Percentiles rank a stretch among this genome's conserved stretches.
Evolutionary conservation across 2,113 vertebrate species (phyloP).

Genomic region (Mus spicilegus): DNA sequence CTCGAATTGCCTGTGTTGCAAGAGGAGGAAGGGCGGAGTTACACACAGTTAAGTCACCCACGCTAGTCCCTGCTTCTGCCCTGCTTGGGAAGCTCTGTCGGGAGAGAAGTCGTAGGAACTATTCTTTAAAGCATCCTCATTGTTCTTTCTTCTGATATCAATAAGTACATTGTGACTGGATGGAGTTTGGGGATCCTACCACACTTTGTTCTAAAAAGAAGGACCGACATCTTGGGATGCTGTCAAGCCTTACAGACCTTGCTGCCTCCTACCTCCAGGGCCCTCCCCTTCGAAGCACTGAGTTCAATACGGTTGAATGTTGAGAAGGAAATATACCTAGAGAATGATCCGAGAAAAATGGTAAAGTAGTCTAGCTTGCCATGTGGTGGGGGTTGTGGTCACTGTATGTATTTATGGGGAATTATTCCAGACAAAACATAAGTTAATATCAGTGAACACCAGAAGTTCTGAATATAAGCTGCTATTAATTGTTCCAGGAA

Average conservation of each 20-base stretch:
- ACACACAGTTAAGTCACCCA: not conserved
- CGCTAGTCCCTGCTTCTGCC: not conserved
- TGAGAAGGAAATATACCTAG: not conserved
- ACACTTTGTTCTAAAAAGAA: not conserved
- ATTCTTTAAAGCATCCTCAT: not conserved
- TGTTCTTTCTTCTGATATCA: not conserved
- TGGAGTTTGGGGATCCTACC: not conserved
- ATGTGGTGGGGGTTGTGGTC: not conserved
- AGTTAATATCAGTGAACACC: not conserved
- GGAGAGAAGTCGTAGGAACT: not conserved
- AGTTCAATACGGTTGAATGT: not conserved
- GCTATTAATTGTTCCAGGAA: not conserved
- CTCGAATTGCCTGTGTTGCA: constrained; percentile 86
- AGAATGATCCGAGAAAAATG: not conserved
- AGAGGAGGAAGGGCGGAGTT: not conserved
- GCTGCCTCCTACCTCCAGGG: not conserved
- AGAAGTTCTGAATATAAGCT: constrained; percentile 3
- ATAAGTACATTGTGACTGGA: not conserved
- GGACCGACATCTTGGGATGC: constrained; percentile 8
- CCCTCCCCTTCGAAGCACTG: not conserved
- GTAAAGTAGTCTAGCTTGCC: not conserved
- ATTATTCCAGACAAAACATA: not conserved
- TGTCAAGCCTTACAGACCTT: not conserved
- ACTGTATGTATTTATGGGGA: not conserved
- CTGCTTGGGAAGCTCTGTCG: not conserved